phyloP scores from a whole-genome alignment of 2,888 invertebrate species.

The Drosophila pseudotalamancana region DNA sequence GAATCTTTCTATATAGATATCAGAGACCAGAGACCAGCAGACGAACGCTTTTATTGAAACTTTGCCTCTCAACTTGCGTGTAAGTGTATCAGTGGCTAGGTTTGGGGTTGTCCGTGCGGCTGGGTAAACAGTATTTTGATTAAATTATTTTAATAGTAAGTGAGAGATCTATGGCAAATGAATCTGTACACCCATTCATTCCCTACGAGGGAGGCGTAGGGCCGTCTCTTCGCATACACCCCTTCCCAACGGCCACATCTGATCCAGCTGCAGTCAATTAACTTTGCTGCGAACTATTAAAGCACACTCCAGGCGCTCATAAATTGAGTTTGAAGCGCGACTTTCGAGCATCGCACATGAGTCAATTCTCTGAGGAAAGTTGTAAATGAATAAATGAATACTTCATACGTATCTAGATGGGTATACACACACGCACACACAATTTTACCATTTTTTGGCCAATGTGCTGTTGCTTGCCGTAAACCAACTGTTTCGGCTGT shows the following conservation, averaged over 20 bases:
- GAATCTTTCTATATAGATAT: constrained; percentile 50
- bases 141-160: constrained; percentile 78
- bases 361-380: constrained; percentile 72
- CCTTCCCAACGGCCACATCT: background rate
- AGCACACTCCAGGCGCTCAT: constrained; percentile 79
- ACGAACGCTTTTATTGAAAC: constrained; percentile 58
- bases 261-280: constrained; percentile 70
- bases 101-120: constrained; percentile 8
- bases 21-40: constrained; percentile 35
- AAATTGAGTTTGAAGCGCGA: constrained; percentile 73
- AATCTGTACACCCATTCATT: constrained; percentile 40
- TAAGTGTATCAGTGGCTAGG: background rate
- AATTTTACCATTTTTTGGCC: background rate
- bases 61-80: constrained; percentile 48
- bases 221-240: background rate
- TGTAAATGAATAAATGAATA: constrained; percentile 79
- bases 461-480: constrained; percentile 24
- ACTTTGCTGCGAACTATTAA: constrained; percentile 79
- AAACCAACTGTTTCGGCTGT: constrained; percentile 17
- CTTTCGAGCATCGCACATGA: constrained; percentile 60
- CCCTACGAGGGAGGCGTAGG: background rate
- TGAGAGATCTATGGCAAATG: constrained; percentile 70
- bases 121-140: constrained; percentile 71
- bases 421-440: background rate
- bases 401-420: constrained; percentile 67